Conservation (phyloP, 2,888 invertebrate genomes). For the Euphydryas editha region DNA sequence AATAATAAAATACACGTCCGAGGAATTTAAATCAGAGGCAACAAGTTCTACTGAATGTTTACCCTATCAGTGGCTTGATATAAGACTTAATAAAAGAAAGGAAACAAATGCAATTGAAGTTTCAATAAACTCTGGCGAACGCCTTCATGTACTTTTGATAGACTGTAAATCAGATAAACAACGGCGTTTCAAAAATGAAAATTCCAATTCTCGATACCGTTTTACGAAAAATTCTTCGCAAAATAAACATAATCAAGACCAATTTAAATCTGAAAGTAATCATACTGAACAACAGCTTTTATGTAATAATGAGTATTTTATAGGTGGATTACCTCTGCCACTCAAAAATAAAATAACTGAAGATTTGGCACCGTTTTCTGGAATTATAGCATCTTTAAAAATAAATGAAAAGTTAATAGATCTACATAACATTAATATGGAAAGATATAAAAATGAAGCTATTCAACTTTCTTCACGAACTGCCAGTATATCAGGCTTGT, state of each 20-base stretch:
- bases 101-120: conserved; percentile 69
- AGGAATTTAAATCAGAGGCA: conserved; percentile 59
- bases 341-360: conserved; percentile 50
- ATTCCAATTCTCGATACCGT: neutral
- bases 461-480: conserved; percentile 70
- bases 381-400: conserved; percentile 62
- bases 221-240: neutral
- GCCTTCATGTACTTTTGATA: conserved; percentile 61
- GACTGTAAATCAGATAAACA: conserved; percentile 28
- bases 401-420: conserved; percentile 61
- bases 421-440: conserved; percentile 59
- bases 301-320: conserved; percentile 67
- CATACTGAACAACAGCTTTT: conserved; percentile 39
- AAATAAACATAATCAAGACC: neutral
- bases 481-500: conserved; percentile 72
- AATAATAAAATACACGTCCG: conserved; percentile 62
- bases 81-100: conserved; percentile 61
- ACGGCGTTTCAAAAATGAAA: neutral
- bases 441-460: conserved; percentile 58
- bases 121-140: conserved; percentile 66
- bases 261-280: conserved; percentile 16
- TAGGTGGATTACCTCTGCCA: conserved; percentile 63
- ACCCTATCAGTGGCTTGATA: conserved; percentile 70
- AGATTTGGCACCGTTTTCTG: conserved; percentile 58
- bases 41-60: conserved; percentile 64